Conservation (phyloP, 2,797 vertebrate species). For the Zalophus californianus region DNA sequence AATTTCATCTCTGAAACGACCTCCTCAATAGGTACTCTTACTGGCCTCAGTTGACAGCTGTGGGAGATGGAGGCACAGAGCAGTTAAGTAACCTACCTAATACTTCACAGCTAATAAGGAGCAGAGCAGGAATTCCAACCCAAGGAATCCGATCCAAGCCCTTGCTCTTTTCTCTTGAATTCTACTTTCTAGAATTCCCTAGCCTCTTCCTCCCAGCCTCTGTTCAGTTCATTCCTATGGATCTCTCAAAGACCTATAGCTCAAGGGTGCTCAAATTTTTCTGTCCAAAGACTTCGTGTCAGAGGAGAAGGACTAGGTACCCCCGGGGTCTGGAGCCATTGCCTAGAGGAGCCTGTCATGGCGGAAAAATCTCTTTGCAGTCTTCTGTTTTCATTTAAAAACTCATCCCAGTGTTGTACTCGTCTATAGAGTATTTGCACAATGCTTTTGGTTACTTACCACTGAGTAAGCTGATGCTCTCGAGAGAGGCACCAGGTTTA, state of each 20-base stretch:
- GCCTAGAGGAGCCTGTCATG: background rate
- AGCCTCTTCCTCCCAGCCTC: background rate
- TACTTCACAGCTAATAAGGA: background rate
- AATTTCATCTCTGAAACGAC: background rate
- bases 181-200: background rate
- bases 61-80: background rate
- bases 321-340: background rate
- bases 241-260: background rate
- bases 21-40: background rate
- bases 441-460: background rate
- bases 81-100: background rate
- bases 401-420: background rate
- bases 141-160: background rate
- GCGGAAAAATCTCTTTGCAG: background rate
- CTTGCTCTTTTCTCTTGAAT: background rate
- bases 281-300: background rate
- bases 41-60: background rate
- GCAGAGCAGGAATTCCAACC: background rate
- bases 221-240: background rate
- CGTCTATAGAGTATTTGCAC: background rate
- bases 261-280: background rate
- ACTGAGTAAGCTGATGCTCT: background rate
- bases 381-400: conserved; percentile 37
- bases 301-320: background rate
- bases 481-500: background rate